phyloP scores from a whole-genome alignment of 2,113 vertebrate genomes.

The Brienomyrus longianalis region DNA sequence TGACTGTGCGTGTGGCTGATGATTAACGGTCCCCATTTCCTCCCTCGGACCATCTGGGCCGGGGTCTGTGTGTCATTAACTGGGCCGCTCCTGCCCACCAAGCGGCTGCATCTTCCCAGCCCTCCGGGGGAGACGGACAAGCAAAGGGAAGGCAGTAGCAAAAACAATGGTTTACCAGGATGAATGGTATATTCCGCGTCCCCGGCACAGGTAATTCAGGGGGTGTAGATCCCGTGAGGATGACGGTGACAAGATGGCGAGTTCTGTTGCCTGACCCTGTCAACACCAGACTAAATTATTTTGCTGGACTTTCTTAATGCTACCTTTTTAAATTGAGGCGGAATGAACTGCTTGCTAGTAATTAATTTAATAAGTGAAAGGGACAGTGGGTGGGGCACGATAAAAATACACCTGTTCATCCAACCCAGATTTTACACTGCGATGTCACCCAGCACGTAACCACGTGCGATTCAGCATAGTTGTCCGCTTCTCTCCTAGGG shows the following conservation, averaged over 20 bases:
- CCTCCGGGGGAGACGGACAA: background rate
- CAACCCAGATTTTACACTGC: conserved; percentile 36
- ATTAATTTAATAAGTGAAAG: background rate
- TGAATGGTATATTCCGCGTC: too few species aligned
- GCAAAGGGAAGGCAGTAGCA: background rate
- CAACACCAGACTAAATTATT: background rate
- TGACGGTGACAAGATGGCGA: background rate
- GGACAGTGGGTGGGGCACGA: conserved; percentile 4
- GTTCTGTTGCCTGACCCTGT: background rate
- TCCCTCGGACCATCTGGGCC: conserved; percentile 39
- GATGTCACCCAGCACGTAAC: conserved; percentile 23
- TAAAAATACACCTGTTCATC: conserved; percentile 47
- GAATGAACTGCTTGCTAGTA: background rate
- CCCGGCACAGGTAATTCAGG: background rate
- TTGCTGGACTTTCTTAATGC: background rate
- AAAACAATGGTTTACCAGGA: background rate
- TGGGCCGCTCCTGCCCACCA: conserved; percentile 12
- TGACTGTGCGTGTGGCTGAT: conserved; percentile 19
- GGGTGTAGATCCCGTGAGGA: background rate
- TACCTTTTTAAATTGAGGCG: background rate
- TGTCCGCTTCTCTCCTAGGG: conserved; percentile 2
- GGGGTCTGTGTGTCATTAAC: conserved; percentile 18
- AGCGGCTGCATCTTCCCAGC: background rate
- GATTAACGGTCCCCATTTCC: conserved; percentile 32
- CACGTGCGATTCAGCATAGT: background rate